Evolutionary conservation across 2,888 invertebrate genomes (phyloP).

Genomic region (Andrena camellia): DNA sequence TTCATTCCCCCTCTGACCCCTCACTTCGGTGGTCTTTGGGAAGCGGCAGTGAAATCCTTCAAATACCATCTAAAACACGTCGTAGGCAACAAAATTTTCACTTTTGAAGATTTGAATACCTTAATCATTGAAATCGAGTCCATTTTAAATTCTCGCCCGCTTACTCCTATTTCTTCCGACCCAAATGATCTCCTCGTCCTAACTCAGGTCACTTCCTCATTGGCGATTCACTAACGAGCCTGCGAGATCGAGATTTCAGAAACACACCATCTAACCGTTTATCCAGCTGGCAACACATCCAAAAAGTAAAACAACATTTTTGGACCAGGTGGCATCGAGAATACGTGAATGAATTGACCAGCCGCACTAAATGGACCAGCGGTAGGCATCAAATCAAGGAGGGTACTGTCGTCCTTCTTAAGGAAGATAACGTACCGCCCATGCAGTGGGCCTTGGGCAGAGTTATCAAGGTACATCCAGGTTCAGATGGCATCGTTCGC

Average conservation of each 20-base stretch:
- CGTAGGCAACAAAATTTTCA: too few species aligned
- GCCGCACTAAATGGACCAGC: not conserved
- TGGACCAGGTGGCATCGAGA: slow-evolving; percentile 16
- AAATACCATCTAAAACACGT: too few species aligned
- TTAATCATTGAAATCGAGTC: too few species aligned
- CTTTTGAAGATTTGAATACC: too few species aligned
- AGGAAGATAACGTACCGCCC: slow-evolving; percentile 3
- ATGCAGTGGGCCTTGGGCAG: slow-evolving; percentile 16
- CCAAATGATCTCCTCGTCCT: too few species aligned
- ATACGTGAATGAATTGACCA: slow-evolving; percentile 6
- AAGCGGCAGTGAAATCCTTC: too few species aligned
- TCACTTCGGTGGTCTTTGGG: too few species aligned
- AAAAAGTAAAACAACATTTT: slow-evolving; percentile 9
- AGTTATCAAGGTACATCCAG: not conserved
- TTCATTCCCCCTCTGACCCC: slow-evolving; percentile 3
- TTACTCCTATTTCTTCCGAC: too few species aligned
- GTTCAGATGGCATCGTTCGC: slow-evolving; percentile 7
- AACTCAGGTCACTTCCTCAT: not conserved
- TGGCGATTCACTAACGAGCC: slow-evolving; percentile 5
- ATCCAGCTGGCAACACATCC: slow-evolving; percentile 12
- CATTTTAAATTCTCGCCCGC: too few species aligned
- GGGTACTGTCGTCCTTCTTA: not conserved
- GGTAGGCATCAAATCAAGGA: not conserved
- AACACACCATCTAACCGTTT: slow-evolving; percentile 4
- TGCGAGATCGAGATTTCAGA: slow-evolving; percentile 8